Evolutionary conservation across 2,888 invertebrate genomes (phyloP).

Genomic region (Tanytarsus gracilentus): DNA sequence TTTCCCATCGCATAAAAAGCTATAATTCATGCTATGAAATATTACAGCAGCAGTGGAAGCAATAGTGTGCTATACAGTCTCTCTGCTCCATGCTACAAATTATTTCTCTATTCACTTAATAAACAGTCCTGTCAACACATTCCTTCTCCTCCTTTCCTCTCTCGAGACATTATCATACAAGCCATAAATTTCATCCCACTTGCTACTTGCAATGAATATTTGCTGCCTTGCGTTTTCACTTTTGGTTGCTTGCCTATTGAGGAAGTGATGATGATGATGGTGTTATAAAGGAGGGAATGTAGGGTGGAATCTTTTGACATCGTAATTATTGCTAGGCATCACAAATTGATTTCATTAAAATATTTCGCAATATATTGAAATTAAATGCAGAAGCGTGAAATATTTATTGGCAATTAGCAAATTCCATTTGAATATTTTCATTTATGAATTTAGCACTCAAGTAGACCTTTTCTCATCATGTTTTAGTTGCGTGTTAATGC

Average conservation of each 20-base stretch:
- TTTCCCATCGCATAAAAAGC: neutral
- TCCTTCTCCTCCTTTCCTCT: constrained; percentile 10
- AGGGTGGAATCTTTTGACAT: too few relatives aligned
- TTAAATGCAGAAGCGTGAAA: too few relatives aligned
- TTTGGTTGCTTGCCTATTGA: neutral
- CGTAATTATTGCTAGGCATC: too few relatives aligned
- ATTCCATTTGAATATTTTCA: too few relatives aligned
- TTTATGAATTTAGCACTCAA: too few relatives aligned
- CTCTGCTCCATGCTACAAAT: constrained; percentile 13
- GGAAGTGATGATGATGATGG: too few relatives aligned
- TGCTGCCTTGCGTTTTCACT: neutral
- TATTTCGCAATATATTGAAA: too few relatives aligned
- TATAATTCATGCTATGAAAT: constrained; percentile 22
- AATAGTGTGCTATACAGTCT: neutral
- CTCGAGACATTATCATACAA: constrained; percentile 21
- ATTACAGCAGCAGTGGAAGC: constrained; percentile 1
- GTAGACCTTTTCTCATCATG: constrained; percentile 12
- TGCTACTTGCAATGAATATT: neutral
- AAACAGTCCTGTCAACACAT: constrained; percentile 24
- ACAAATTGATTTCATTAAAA: too few relatives aligned
- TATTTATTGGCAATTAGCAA: too few relatives aligned
- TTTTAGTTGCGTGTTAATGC: constrained; percentile 13
- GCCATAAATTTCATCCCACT: constrained; percentile 14
- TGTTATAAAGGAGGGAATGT: too few relatives aligned
- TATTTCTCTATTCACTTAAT: constrained; percentile 14